Percentiles rank a stretch among this genome's conserved stretches.
These are phyloP conservation scores for Microcebus tavaratra DNA, from an alignment of 2,113 vertebrate species.

Conservation along the genomic window DNA sequence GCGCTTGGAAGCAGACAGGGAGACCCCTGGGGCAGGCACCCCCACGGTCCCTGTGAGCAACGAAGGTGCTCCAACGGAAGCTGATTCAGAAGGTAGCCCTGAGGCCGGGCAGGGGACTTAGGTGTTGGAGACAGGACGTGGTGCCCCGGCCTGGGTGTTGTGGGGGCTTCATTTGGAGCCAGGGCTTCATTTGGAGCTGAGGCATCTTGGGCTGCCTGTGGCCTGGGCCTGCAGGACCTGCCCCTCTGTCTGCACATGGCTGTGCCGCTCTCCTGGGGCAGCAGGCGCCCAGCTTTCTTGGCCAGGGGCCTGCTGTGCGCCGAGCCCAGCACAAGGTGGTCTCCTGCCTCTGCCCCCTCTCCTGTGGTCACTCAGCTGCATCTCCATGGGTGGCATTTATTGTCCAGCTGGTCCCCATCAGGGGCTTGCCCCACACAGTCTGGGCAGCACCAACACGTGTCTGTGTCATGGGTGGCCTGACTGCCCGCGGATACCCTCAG, in stretches of 20 bases:
- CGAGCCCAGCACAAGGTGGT: background rate
- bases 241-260: background rate
- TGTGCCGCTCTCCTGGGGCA: background rate
- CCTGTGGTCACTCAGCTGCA: background rate
- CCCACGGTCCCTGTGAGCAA: background rate
- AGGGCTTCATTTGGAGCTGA: too few species aligned
- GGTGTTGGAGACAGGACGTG: background rate
- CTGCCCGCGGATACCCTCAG: background rate
- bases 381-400: too few species aligned
- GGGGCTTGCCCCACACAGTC: background rate
- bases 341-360: too few species aligned
- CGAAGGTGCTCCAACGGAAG: background rate
- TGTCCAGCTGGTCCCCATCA: background rate
- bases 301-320: background rate
- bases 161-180: background rate
- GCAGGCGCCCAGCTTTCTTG: too few species aligned
- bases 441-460: background rate
- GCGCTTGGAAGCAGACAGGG: conserved; percentile 84
- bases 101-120: background rate
- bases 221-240: background rate
- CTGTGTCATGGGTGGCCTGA: too few species aligned
- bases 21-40: background rate
- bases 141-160: background rate
- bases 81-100: conserved; percentile 19
- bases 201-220: background rate